Percentiles rank a stretch among this genome's conserved stretches.
phyloP scores from a whole-genome alignment of 1,140 invertebrate genomes.

The Hydropsyche tenuis region DNA sequence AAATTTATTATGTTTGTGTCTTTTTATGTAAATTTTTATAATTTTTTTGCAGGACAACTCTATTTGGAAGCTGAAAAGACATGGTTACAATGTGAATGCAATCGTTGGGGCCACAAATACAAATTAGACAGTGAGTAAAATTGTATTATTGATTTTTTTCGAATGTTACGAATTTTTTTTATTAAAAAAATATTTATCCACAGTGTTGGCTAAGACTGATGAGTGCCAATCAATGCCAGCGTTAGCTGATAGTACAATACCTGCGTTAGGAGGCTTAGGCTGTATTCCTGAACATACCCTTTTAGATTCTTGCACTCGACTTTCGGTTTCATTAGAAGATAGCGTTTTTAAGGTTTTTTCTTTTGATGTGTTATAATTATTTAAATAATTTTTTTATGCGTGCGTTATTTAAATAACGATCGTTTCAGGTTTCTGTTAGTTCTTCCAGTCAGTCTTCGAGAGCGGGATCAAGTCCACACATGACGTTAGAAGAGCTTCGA shows the following conservation, averaged over 20 bases:
- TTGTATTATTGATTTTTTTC: not conserved
- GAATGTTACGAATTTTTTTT: not conserved
- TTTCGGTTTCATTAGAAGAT: conserved; percentile 86
- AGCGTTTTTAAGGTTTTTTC: conserved; percentile 79
- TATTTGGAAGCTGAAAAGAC: conserved; percentile 86
- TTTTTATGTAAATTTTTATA: conserved; percentile 5
- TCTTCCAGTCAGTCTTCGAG: conserved; percentile 74
- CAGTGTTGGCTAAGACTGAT: conserved; percentile 68
- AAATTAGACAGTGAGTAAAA: conserved; percentile 74
- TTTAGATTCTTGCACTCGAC: conserved; percentile 82
- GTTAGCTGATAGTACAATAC: conserved; percentile 68
- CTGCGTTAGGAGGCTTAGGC: conserved; percentile 67
- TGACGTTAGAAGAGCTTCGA: conserved; percentile 83
- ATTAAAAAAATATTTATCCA: not conserved
- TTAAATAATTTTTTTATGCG: not conserved
- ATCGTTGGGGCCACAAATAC: conserved; percentile 81
- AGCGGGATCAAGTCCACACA: conserved; percentile 67
- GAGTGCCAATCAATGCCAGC: conserved; percentile 87
- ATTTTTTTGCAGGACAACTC: conserved; percentile 73
- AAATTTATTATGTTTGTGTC: not conserved
- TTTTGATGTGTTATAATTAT: not conserved
- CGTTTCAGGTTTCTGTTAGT: conserved; percentile 59
- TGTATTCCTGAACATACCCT: conserved; percentile 85
- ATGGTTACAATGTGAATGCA: conserved; percentile 87
- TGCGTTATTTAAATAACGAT: not conserved